phyloP scores from a whole-genome alignment of 2,113 vertebrate genomes.

The Amblyornis subalaris region DNA sequence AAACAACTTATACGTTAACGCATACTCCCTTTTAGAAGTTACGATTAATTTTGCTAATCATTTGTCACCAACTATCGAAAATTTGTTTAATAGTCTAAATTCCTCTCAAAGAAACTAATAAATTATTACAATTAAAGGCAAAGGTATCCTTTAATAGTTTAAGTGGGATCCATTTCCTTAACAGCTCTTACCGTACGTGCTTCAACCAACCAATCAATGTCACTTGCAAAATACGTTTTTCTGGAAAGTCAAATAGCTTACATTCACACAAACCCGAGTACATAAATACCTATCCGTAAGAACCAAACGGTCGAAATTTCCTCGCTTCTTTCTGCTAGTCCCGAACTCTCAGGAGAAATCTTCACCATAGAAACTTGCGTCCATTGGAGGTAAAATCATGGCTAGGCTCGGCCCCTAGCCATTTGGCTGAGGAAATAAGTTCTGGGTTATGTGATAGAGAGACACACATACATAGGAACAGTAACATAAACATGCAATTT shows the following conservation, averaged over 20 bases:
- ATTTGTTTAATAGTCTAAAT: conserved; percentile 62
- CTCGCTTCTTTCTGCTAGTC: conserved; percentile 97
- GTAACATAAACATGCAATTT: conserved; percentile 84
- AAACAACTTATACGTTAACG: conserved; percentile 24
- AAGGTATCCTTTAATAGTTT: conserved; percentile 60
- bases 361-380: conserved; percentile 94
- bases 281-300: conserved; percentile 99
- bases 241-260: conserved; percentile 92
- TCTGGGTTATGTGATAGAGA: conserved; percentile 98
- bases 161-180: conserved; percentile 64
- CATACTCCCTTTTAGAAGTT: conserved; percentile 50
- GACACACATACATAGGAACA: conserved; percentile 97
- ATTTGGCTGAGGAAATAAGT: conserved; percentile 97
- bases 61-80: conserved; percentile 63
- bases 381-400: conserved; percentile 92
- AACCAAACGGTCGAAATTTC: conserved; percentile 98
- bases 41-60: conserved; percentile 65
- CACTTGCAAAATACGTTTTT: conserved; percentile 79
- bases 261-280: conserved; percentile 99
- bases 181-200: conserved; percentile 91
- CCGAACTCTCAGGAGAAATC: conserved; percentile 94
- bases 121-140: conserved; percentile 66
- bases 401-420: conserved; percentile 96
- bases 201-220: conserved; percentile 83
- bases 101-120: conserved; percentile 44